phyloP scores from a whole-genome alignment of 92 coral and sea anemone species.

The Paramuricea clavata region DNA sequence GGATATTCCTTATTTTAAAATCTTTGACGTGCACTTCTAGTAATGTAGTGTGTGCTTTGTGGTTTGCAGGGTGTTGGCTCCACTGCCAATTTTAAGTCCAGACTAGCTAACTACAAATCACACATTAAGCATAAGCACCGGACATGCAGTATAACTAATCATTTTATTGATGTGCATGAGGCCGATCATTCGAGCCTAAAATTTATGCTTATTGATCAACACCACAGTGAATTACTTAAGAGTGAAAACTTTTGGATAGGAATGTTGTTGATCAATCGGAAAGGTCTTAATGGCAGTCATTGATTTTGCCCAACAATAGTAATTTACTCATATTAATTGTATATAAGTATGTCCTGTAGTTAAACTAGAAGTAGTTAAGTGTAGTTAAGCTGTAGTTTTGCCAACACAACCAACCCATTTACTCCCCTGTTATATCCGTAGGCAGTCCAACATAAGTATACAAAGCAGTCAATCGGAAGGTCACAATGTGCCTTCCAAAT shows the following conservation, averaged over 20 bases:
- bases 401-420: too few relatives aligned
- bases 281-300: background rate
- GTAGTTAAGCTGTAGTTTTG: too few relatives aligned
- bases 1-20: too few relatives aligned
- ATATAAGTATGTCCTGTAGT: too few relatives aligned
- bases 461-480: too few relatives aligned
- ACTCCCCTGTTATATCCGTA: too few relatives aligned
- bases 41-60: constrained; percentile 25
- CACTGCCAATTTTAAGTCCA: background rate
- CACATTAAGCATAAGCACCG: constrained; percentile 5
- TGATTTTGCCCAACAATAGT: background rate
- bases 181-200: constrained; percentile 4
- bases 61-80: constrained; percentile 33
- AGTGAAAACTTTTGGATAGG: constrained; percentile 18
- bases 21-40: too few relatives aligned
- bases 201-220: constrained; percentile 33
- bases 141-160: constrained; percentile 18
- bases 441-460: too few relatives aligned
- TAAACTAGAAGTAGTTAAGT: too few relatives aligned
- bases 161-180: background rate
- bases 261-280: background rate
- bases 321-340: background rate
- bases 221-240: background rate
- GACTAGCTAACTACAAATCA: constrained; percentile 20
- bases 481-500: too few relatives aligned